Evolutionary conservation across 2,888 invertebrate genomes (phyloP), one percentile per base, ranked within the genome.

Genomic region (Reticulitermes lucifugus): DNA sequence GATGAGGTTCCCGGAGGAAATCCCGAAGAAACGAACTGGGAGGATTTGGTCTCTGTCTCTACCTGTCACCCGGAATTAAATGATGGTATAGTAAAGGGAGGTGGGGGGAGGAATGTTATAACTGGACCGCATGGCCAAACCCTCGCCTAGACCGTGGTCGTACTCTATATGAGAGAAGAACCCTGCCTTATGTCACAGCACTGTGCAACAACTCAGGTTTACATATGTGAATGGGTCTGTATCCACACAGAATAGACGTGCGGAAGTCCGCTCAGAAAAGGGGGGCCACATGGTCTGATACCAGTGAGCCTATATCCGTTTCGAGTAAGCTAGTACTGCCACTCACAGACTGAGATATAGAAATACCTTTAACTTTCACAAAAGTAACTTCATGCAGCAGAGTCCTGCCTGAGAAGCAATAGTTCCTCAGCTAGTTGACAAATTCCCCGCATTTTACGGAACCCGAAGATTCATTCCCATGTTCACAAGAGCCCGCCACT

Each of bases 1-100:
- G 46, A 71, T 59, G 71, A 80, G 83, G 65, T 73, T 85, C 87
- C 87, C 86, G 85, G 80, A 87, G 86, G 86, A 87, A 86, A 86
- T 86, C 86, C 87, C 83, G 85, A 43, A 86, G 86, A 86, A 86
- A 86, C 77, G 83, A 85, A 85, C 51, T 75, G 81, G 80, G 59
- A 59, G 70, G 83, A 83, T 73, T 59, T 51, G 80, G 83, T 71
- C 46, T 59, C 84, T 87, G 86, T 85, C 84, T 85, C 85, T 85
- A 87, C 87, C 86, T 87, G 87, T 87, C 87, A 87, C 79, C 84
- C 85, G 83, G 87, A 87, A 87, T 87, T 86, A 87, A 87, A 86
- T 86, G 87, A 87, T 87, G 85, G 86, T 79, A 70, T 12, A 71
- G 79, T 3, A 51, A 22, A 60, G 25, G 25, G 25, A 25, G 25